Base-by-base conservation (phyloP, 2,113 vertebrate genomes). In the Xyliphius kryptos region DNA sequence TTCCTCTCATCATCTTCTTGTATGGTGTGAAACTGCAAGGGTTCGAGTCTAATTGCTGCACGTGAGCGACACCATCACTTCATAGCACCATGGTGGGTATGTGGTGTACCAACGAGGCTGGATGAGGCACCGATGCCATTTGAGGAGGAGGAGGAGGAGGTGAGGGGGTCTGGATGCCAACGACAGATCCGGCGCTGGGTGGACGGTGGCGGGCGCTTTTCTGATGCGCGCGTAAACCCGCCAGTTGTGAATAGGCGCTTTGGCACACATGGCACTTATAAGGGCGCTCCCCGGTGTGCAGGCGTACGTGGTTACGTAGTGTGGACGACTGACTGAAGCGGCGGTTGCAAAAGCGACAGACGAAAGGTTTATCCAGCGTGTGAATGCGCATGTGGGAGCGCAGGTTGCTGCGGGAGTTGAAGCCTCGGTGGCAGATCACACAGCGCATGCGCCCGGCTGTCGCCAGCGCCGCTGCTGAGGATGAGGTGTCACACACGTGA, bases 241-340 rank as follows among this genome's bases (percentile, higher is more conserved):
- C 95, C 48, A 98, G 89, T 89, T 97, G 95, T 0, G 93, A 96
- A 59, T 98, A 98, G 50, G 96, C 96, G 8, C 94, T 97, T 78
- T 96, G 94, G 85, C 94, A 97, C 60, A 93, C 91, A 76, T 91
- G 91, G 81, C 91, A 93, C 79, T 92, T 92, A 83, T 93, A 93
- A 16, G 92, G 92, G 9, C 91, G 88, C 82, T 93, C 92, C n/a
- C 92, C 92, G 0, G 92, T 94, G 86, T 94, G 92, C 80, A 93
- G 80, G 17, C 92, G 90, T 72, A 92, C 91, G 54, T 93, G 92
- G 84, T 92, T 94, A 65, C 91, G 88, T 55, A 93, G 85, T 2
- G 91, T 92, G 73, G 92, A 94, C 61, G 91, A 92, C 86, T 93
- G 89, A 76, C 91, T 91, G 85, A 92, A 90, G 77, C 93, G 90